Percentiles rank a stretch among this genome's conserved stretches.
Conservation (phyloP, 1,140 invertebrate species). For the Euura lappo region DNA sequence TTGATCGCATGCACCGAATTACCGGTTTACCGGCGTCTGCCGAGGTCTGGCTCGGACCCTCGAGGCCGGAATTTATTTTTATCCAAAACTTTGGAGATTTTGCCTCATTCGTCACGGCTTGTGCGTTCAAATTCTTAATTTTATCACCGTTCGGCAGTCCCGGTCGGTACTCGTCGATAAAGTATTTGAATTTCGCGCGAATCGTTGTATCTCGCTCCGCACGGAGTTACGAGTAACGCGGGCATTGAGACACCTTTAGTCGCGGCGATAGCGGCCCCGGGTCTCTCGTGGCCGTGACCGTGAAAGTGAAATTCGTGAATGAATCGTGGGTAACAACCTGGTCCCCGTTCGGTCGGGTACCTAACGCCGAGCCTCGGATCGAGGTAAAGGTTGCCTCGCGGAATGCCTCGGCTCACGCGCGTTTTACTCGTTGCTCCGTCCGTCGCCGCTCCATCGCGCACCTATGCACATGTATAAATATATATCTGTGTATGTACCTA, state of each 20-base stretch:
- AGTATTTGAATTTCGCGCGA: too few species aligned
- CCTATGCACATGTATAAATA: too few species aligned
- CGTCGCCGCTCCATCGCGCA: neutral
- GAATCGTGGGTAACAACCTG: constrained; percentile 40
- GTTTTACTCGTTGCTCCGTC: neutral
- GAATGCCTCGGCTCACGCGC: neutral
- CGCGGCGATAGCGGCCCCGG: neutral
- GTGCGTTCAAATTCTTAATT: neutral
- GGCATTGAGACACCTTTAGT: too few species aligned
- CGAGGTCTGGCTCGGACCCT: neutral
- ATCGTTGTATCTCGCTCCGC: too few species aligned
- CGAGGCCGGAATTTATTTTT: neutral
- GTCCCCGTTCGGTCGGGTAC: neutral
- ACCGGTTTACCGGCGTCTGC: neutral
- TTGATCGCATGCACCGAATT: neutral
- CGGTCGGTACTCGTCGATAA: neutral
- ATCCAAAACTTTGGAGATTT: neutral
- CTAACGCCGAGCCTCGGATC: neutral
- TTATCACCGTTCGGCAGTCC: too few species aligned
- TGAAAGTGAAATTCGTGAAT: constrained; percentile 60
- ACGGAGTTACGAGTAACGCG: too few species aligned
- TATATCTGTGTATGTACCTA: too few species aligned
- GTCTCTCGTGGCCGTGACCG: constrained; percentile 45
- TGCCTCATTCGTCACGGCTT: neutral
- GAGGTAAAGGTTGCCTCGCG: neutral